Conservation (phyloP, 1,140 invertebrate species). For the Calliphora vicina region DNA sequence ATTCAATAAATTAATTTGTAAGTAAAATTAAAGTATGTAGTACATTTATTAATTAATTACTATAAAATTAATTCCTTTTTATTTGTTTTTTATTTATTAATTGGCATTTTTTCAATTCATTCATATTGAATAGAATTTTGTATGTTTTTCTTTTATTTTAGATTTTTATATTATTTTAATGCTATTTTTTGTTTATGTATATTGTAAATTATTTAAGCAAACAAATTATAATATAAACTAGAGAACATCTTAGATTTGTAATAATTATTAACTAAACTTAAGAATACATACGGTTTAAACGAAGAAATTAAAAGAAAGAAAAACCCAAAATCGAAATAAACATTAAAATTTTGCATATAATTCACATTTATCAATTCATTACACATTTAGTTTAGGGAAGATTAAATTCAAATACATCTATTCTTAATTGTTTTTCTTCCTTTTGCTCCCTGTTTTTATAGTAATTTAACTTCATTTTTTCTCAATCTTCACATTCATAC, state of each 20-base stretch:
- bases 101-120: constrained; percentile 8
- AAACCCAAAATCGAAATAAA: neutral
- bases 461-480: neutral
- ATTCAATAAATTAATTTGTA: constrained; percentile 17
- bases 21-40: constrained; percentile 6
- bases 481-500: neutral
- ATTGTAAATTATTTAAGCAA: constrained; percentile 34
- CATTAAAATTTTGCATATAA: constrained; percentile 9
- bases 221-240: constrained; percentile 35
- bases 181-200: constrained; percentile 21
- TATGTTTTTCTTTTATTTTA: constrained; percentile 15
- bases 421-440: neutral
- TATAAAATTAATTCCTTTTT: constrained; percentile 19
- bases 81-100: neutral
- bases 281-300: neutral
- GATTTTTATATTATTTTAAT: constrained; percentile 27
- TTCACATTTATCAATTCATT: too few relatives aligned
- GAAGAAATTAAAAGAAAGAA: neutral
- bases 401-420: too few relatives aligned
- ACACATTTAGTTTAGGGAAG: too few relatives aligned
- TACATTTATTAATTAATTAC: neutral
- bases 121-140: constrained; percentile 6
- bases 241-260: constrained; percentile 33
- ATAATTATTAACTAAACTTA: constrained; percentile 28
- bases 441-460: neutral